Evolutionary conservation across 2,888 invertebrate genomes (phyloP), one percentile per base, ranked within the genome.

Genomic region (Odontomyia ornata): DNA sequence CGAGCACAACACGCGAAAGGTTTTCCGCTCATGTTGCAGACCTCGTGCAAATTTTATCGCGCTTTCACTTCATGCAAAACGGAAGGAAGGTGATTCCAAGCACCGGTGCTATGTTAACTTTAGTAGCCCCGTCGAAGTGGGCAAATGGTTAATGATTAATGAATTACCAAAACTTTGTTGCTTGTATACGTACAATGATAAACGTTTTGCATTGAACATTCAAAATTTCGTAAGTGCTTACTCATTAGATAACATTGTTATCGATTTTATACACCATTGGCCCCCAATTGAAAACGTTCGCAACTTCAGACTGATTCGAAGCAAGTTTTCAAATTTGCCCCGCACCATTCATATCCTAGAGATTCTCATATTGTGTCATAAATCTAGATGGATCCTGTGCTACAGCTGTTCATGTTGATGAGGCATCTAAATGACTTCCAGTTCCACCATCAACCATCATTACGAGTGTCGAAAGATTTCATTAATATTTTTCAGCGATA

Each of bases 41-140:
- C n/a, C 36, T 65, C 36, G 36, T 36, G 36, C 36, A n/a, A 18
- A 15, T 52, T 52, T 52, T 18, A 13, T 0, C 18, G 52, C 18
- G 52, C 18, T 52, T 52, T 9, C 25, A 23, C 25, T 23, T 7
- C 25, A 5, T 3, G 36, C 23, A 7, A 11, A 5, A 23, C 15
- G 4, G 60, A 60, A 46, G 36, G 9, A 47, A 30, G 4, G 23
- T 27, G 11, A 47, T 69, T 30, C 4, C 69, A 69, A 47, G 47
- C 69, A 47, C 27, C 69, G 18, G 27, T 18, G 36, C 47, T 69
- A 27, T 69, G 69, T 69, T 69, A 69, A 69, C 69, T 69, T 69
- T 69, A 11, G 28, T 36, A 36, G 36, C 36, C 3, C 5, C 27
- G 27, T 27, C 28, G 62, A 5, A 62, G 5, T 52, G 3, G 15